Evolutionary conservation across 2,797 vertebrate genomes (phyloP).

Genomic region (Pelodytes ibericus): DNA sequence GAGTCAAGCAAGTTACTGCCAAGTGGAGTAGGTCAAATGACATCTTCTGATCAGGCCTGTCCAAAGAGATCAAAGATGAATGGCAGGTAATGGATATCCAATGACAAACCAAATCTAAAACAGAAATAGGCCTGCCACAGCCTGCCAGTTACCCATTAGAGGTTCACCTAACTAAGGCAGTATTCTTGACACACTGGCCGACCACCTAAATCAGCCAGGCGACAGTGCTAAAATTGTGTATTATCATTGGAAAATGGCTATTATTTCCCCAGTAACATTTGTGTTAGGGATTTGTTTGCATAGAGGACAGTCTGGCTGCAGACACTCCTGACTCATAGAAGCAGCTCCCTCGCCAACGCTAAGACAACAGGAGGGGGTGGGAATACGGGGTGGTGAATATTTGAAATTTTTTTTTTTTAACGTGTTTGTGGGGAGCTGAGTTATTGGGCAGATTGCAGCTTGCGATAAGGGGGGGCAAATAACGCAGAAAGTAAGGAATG

Average conservation of each 20-base stretch:
- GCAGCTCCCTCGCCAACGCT: too few species aligned
- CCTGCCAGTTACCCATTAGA: constrained; percentile 99
- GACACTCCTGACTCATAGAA: too few species aligned
- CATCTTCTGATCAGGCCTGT: constrained; percentile 99
- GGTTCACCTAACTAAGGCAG: constrained; percentile 87
- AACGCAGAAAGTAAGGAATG: too few species aligned
- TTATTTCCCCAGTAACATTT: constrained; percentile 98
- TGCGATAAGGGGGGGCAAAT: too few species aligned
- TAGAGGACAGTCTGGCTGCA: constrained; percentile 67
- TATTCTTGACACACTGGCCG: constrained; percentile 86
- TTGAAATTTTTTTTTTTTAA: too few species aligned
- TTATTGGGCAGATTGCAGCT: too few species aligned
- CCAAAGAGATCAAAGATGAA: constrained; percentile 98
- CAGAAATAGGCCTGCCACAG: constrained; percentile 96
- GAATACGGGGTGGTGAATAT: too few species aligned
- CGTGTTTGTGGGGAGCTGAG: too few species aligned
- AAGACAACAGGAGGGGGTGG: too few species aligned
- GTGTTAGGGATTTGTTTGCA: constrained; percentile 87
- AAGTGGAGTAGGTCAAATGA: constrained; percentile 96
- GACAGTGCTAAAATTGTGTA: constrained; percentile 95
- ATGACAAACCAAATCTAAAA: constrained; percentile 96
- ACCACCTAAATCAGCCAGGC: constrained; percentile 97
- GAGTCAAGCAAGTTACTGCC: constrained; percentile 96
- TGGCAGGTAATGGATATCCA: constrained; percentile 98
- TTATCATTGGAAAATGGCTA: constrained; percentile 99